phyloP scores from a whole-genome alignment of 2,113 vertebrate genomes.

The Lamprotornis superbus region DNA sequence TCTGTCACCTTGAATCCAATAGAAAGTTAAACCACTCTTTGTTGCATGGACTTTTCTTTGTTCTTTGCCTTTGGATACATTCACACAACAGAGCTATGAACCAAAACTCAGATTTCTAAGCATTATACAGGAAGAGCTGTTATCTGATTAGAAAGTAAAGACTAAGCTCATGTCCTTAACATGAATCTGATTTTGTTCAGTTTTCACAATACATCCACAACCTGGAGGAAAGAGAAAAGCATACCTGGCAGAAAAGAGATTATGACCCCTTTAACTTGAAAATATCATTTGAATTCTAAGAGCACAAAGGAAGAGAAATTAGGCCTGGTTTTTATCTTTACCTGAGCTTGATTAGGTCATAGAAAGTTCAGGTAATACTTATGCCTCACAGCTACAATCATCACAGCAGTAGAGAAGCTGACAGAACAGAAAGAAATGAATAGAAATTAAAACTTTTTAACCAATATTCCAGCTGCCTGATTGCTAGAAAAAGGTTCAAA shows the following conservation, averaged over 20 bases:
- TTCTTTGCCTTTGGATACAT: neutral
- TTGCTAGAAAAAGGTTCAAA: constrained; percentile 45
- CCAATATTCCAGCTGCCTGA: constrained; percentile 53
- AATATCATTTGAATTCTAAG: constrained; percentile 42
- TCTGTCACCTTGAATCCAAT: constrained; percentile 22
- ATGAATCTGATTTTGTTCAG: neutral
- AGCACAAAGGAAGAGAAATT: constrained; percentile 44
- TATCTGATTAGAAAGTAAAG: constrained; percentile 28
- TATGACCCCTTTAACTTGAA: constrained; percentile 33
- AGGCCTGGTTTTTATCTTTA: constrained; percentile 53
- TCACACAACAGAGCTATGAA: neutral
- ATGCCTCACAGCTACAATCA: constrained; percentile 40
- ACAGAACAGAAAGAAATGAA: constrained; percentile 41
- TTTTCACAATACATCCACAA: constrained; percentile 24
- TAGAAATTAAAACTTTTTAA: constrained; percentile 59
- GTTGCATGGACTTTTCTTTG: neutral
- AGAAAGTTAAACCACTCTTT: neutral
- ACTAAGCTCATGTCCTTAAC: neutral
- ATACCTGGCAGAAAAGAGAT: neutral
- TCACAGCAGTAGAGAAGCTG: constrained; percentile 49
- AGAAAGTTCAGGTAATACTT: constrained; percentile 54
- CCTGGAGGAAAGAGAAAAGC: neutral
- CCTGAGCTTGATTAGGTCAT: constrained; percentile 55
- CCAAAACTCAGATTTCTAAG: neutral
- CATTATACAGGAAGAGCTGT: neutral